A percentile compares a stretch with the other conserved stretches of the same genome.
phyloP scores from a whole-genome alignment of 2,888 invertebrate species.

The Cancer borealis region DNA sequence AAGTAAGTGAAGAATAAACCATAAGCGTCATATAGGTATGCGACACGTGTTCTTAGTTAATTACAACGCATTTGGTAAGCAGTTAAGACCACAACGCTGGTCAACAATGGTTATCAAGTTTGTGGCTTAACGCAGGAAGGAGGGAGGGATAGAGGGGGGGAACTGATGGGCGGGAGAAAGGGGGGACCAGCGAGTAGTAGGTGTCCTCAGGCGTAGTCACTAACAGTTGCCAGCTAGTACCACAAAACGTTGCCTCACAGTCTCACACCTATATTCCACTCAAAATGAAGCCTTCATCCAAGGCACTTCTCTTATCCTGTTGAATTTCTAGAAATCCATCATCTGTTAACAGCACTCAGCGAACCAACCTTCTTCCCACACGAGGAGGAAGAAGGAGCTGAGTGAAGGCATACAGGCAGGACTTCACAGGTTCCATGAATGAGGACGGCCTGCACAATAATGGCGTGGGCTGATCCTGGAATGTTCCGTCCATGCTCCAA shows the following conservation, averaged over 20 bases:
- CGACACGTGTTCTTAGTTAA: background rate
- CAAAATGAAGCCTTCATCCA: background rate
- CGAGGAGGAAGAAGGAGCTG: background rate
- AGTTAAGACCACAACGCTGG: background rate
- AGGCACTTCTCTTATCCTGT: background rate
- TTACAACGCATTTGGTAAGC: background rate
- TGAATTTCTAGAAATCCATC: background rate
- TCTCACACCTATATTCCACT: background rate
- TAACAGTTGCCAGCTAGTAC: background rate
- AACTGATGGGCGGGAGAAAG: background rate
- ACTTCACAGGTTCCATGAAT: background rate
- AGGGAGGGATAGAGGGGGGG: background rate
- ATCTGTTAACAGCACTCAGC: background rate
- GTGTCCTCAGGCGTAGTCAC: conserved; percentile 12
- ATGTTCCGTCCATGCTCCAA: background rate
- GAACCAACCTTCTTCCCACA: background rate
- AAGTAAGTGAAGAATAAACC: background rate
- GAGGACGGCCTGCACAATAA: background rate
- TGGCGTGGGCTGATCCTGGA: conserved; percentile 1
- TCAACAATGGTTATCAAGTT: conserved; percentile 17
- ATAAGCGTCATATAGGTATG: background rate
- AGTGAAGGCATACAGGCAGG: background rate
- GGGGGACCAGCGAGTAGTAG: background rate
- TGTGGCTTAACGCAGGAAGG: conserved; percentile 9
- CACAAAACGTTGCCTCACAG: background rate